phyloP scores from a whole-genome alignment of 2,888 invertebrate species.

The Platerodrilus igneus region DNA sequence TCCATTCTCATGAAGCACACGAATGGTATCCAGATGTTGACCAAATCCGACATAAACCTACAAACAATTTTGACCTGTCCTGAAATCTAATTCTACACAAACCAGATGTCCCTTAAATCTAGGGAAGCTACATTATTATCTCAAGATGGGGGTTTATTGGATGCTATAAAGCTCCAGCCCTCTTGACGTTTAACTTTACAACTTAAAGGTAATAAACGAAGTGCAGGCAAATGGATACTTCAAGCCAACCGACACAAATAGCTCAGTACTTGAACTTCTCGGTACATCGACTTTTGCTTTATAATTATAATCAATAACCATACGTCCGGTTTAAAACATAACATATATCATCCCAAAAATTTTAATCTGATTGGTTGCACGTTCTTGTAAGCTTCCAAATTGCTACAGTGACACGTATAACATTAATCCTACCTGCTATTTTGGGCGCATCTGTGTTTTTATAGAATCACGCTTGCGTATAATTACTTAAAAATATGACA shows the following conservation, averaged over 20 bases:
- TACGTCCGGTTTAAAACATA: slow-evolving; percentile 18
- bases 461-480: slow-evolving; percentile 26
- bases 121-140: no score
- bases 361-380: slow-evolving; percentile 5
- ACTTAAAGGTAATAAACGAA: slow-evolving; percentile 19
- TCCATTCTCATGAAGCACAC: no score
- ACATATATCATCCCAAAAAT: slow-evolving; percentile 12
- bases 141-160: slow-evolving; percentile 4
- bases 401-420: slow-evolving; percentile 14
- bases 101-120: slow-evolving; percentile 17
- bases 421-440: slow-evolving; percentile 20
- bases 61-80: slow-evolving; percentile 15
- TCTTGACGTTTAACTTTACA: slow-evolving; percentile 12
- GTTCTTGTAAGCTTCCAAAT: slow-evolving; percentile 16
- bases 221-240: slow-evolving; percentile 16
- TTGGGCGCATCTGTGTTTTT: slow-evolving; percentile 19
- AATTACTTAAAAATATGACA: slow-evolving; percentile 26
- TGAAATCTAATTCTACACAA: slow-evolving; percentile 8
- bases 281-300: slow-evolving; percentile 16
- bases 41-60: slow-evolving; percentile 7
- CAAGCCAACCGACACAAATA: slow-evolving; percentile 21
- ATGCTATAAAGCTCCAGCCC: slow-evolving; percentile 1
- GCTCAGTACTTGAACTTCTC: slow-evolving; percentile 22
- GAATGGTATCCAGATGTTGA: slow-evolving; percentile 19
- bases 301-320: slow-evolving; percentile 19